Base-by-base conservation (phyloP, 2,797 vertebrate genomes). In the Lerista edwardsae region DNA sequence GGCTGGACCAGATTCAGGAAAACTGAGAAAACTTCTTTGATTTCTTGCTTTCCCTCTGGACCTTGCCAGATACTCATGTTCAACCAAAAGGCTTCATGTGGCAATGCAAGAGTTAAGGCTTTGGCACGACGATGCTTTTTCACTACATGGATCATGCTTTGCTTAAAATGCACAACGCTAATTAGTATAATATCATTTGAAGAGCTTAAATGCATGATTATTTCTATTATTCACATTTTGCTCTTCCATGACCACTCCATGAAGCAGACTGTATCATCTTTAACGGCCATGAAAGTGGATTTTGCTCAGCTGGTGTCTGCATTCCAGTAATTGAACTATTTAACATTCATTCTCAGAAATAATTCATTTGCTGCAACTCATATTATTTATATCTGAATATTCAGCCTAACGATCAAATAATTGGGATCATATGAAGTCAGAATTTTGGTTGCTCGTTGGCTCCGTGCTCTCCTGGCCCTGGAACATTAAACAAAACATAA, bases 151-250 rank as follows among this genome's bases (percentile, higher is more conserved):
- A 25, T 55, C 31, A 65, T 80, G 19, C 19, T 67, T 90, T 85
- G 90, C 79, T 91, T 89, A 68, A 90, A 90, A 51, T 89, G 85
- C 91, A 84, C 23, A 25, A 78, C 88, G 44, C 34, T 90, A 93
- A 93, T 88, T 88, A 91, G 77, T 76, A 72, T 15, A 91, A 75
- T 88, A 86, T 92, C 89, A 92, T 91, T 0, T 89, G 79, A 94
- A 87, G 39, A 25, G 67, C n/a, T 90, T 80, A 91, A 90, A 90
- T 51, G n/a, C 34, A 67, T 79, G 39, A 87, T 88, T 92, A 91
- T 93, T 94, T 90, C 2, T 86, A 81, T 87, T 91, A 87, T 89
- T 94, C 86, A 86, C 76, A 85, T 92, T 93, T 88, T 81, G 14
- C 61, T 81, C 67, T 84, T 91, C 61, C 27, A 90, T 47, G 84